Percentiles rank a stretch among this genome's conserved stretches.
phyloP scores from a whole-genome alignment of 2,888 invertebrate genomes.

The Aporophyla nigra region DNA sequence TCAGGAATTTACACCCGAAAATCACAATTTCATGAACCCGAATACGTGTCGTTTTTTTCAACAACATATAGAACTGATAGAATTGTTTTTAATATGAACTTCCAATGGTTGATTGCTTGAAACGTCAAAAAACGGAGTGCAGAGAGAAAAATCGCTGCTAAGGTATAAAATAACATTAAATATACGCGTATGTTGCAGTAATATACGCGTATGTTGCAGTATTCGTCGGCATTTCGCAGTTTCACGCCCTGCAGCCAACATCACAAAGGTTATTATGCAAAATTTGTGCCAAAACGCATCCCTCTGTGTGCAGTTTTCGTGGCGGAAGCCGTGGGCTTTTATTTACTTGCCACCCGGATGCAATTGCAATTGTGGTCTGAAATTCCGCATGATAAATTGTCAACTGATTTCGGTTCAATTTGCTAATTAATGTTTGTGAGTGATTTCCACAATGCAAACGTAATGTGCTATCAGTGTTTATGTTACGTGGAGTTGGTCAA shows the following conservation, averaged over 20 bases:
- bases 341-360: slow-evolving; percentile 81
- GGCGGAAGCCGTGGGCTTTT: slow-evolving; percentile 79
- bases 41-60: neutral
- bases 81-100: slow-evolving; percentile 2
- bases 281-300: slow-evolving; percentile 85
- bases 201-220: slow-evolving; percentile 56
- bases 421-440: slow-evolving; percentile 78
- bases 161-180: slow-evolving; percentile 59
- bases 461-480: slow-evolving; percentile 47
- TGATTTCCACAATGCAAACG: slow-evolving; percentile 66
- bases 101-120: neutral
- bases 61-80: neutral
- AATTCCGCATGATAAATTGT: slow-evolving; percentile 80
- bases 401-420: slow-evolving; percentile 79
- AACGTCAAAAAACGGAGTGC: slow-evolving; percentile 1
- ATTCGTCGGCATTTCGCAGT: slow-evolving; percentile 70
- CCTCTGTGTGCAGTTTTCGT: slow-evolving; percentile 78
- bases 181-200: slow-evolving; percentile 56
- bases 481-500: slow-evolving; percentile 23
- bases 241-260: slow-evolving; percentile 77
- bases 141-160: slow-evolving; percentile 23
- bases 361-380: slow-evolving; percentile 79
- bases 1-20: slow-evolving; percentile 5
- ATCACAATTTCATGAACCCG: slow-evolving; percentile 15
- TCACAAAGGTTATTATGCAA: slow-evolving; percentile 83